Evolutionary conservation across 1,140 invertebrate species (phyloP), one percentile per base, ranked within the genome.

Genomic region (Brachionus calyciflorus): DNA sequence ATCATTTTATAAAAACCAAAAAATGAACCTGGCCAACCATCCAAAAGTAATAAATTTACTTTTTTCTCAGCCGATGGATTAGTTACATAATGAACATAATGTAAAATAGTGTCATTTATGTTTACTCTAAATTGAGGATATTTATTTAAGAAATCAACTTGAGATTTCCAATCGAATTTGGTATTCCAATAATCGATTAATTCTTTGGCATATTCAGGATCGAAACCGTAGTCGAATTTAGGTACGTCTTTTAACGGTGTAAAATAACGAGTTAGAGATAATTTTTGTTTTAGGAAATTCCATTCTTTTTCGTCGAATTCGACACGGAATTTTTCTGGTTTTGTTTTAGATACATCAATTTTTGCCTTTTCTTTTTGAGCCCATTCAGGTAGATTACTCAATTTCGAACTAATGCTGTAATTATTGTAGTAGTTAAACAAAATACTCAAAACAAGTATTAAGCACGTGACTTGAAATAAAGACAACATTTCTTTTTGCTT

Each of bases 21-120:
- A 2, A 94, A 87, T 0, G 91, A 92, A 1, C 48, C 92, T 2
- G 93, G 93, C 93, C 93, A 96, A 14, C 93, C 93, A 81, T 96
- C 93, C 3, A 92, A 79, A 1, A 96, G 24, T 0, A 95, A 80
- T 21, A 93, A 49, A 0, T 91, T 91, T 2, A 91, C 78, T 0
- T 89, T 76, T 53, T 78, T 78, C 63, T 77, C 4, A 30, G n/a
- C 37, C 17, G 9, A 19, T 19, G 21, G 78, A 10, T 75, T 90
- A 9, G 88, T 87, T 80, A 81, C 88, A 86, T 0, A 86, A 80
- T 80, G 80, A 9, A 81, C 41, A 79, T 82, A 84, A 82, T 93
- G 91, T 53, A 93, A 88, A 77, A 91, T 87, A 2, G 94, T 84
- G 4, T 91, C 91, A 84, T 83, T 90, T 79, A 88, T 87, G 46